phyloP scores from a whole-genome alignment of 2,888 invertebrate species.

The Frankliniella fusca region DNA sequence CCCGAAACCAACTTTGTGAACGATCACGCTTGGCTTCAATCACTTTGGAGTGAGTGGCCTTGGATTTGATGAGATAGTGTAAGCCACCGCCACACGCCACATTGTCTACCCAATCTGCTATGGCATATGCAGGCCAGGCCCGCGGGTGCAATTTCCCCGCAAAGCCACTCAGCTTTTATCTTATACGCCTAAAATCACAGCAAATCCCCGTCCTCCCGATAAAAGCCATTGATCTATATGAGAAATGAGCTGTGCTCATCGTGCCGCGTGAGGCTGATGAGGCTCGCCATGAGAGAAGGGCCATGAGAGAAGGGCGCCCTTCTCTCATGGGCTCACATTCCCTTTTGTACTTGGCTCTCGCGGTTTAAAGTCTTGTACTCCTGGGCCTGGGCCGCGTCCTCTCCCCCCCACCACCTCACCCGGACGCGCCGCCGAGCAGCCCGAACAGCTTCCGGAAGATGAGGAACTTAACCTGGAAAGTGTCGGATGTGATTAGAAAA shows the following conservation, averaged over 20 bases:
- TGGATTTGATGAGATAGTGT: no score
- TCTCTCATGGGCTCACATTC: not conserved
- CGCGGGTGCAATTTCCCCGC: not conserved
- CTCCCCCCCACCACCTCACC: not conserved
- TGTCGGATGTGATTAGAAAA: no score
- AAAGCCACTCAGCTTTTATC: not conserved
- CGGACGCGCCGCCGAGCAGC: conserved; percentile 6
- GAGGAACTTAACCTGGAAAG: conserved; percentile 5
- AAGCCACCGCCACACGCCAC: not conserved
- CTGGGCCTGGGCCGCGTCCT: not conserved
- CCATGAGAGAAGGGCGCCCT: no score
- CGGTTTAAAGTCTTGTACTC: not conserved
- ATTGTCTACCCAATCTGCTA: not conserved
- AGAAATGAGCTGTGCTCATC: not conserved
- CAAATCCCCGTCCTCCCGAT: not conserved
- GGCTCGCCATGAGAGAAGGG: not conserved
- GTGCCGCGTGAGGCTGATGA: not conserved
- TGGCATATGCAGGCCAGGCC: not conserved
- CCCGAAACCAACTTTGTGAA: no score
- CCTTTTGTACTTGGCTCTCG: no score
- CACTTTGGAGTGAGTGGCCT: no score
- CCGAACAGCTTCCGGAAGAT: conserved; percentile 11
- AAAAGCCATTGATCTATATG: not conserved
- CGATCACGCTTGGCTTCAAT: no score
- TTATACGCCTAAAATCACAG: not conserved